A percentile compares a stretch with the other conserved stretches of the same genome.
phyloP scores from a whole-genome alignment of 2,797 vertebrate genomes.

The Paedocypris micromegethes region DNA sequence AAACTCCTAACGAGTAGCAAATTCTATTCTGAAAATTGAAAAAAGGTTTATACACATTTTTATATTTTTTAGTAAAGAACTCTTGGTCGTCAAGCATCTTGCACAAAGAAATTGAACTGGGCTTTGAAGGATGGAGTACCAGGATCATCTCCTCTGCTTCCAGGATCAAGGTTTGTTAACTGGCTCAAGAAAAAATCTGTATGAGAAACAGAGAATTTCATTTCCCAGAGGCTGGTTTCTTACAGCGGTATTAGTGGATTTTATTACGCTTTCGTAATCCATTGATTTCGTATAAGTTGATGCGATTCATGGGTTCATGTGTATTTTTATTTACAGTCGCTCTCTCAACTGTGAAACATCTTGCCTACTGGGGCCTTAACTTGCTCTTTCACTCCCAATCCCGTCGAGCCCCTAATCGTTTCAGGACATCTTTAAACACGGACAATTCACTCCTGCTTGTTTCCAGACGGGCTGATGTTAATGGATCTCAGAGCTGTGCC shows the following conservation, averaged over 20 bases:
- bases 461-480: slow-evolving; percentile 25
- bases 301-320: too few relatives aligned
- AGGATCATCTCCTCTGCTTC: neutral
- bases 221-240: neutral
- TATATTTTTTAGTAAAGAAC: too few relatives aligned
- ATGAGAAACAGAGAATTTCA: neutral
- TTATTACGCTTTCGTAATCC: too few relatives aligned
- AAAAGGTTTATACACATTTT: too few relatives aligned
- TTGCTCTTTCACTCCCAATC: slow-evolving; percentile 11
- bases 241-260: too few relatives aligned
- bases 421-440: slow-evolving; percentile 29
- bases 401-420: slow-evolving; percentile 27
- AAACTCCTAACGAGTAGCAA: too few relatives aligned
- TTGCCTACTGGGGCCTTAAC: slow-evolving; percentile 5
- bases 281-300: too few relatives aligned
- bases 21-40: too few relatives aligned
- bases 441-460: slow-evolving; percentile 10
- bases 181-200: neutral
- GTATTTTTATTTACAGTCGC: too few relatives aligned
- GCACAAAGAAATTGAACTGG: neutral
- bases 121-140: neutral
- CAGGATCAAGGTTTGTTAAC: slow-evolving; percentile 10
- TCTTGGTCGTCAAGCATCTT: too few relatives aligned
- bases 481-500: slow-evolving; percentile 22
- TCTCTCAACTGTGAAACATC: neutral